phyloP scores from a whole-genome alignment of 1,140 invertebrate species.

The Drosophila grimshawi region DNA sequence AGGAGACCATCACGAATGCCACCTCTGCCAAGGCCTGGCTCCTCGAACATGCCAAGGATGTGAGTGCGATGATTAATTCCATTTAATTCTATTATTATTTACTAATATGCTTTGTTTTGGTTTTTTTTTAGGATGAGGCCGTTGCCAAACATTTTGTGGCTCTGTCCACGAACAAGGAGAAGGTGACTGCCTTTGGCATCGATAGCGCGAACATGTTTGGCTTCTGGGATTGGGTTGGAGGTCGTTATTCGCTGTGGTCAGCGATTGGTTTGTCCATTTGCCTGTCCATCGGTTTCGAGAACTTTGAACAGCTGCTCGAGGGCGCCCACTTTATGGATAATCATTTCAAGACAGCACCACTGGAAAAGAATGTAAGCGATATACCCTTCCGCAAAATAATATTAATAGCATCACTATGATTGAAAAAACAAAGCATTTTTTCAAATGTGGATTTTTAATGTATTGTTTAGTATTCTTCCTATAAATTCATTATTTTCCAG shows the following conservation, averaged over 20 bases:
- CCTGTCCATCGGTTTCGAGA: conserved; percentile 96
- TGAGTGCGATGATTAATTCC: conserved; percentile 85
- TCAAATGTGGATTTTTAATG: too few species aligned
- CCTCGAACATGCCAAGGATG: conserved; percentile 93
- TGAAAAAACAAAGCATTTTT: too few species aligned
- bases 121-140: conserved; percentile 87
- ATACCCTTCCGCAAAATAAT: too few species aligned
- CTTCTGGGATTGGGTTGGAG: conserved; percentile 99
- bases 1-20: conserved; percentile 99
- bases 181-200: conserved; percentile 98
- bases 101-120: conserved; percentile 39
- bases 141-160: conserved; percentile 99
- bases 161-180: conserved; percentile 96
- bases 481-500: too few species aligned
- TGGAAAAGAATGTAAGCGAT: conserved; percentile 95
- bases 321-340: conserved; percentile 98
- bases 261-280: conserved; percentile 99
- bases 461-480: too few species aligned
- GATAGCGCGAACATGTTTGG: conserved; percentile 99
- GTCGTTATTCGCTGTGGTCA: conserved; percentile 98
- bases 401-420: too few species aligned
- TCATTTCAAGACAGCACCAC: conserved; percentile 94
- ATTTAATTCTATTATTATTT: not conserved
- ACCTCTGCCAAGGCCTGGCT: conserved; percentile 98
- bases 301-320: conserved; percentile 96